Base-by-base conservation (phyloP, 2,113 vertebrate genomes). In the Tenebrosternarchus preto region DNA sequence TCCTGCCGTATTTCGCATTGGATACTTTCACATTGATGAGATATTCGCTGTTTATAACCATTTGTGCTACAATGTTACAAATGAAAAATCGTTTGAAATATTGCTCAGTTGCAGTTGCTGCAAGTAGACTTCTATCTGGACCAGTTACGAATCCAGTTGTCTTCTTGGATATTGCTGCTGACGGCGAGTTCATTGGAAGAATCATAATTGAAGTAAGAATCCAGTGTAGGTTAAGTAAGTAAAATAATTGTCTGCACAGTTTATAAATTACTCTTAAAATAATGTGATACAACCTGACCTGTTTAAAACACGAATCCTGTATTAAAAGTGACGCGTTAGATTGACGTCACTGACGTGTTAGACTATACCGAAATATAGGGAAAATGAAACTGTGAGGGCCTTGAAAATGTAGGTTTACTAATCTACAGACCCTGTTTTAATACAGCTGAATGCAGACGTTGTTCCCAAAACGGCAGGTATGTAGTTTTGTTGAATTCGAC, bases 391-490 rank as follows among this genome's bases (percentile, higher is more conserved):
- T 9, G 16, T 39, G 24, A 9, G 3, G 43, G 5, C 68, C 43
- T 11, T 53, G 46, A 27, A 9, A 15, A 50, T 50, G 3, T 15
- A 12, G 12, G 63, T 50, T 76, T 6, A 31, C 12, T 67, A 55
- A 36, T 17, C 59, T 15, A 27, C 17, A 7, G 31, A 53, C 31
- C 4, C 9, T 70, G 15, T 84, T 2, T 84, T 2, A 84, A 85
- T 85, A 46, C 88, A 98, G 97, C 87, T 99, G 71, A 94, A 95
- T 86, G 95, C 95, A 73, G 95, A 97, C 0, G 91, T 93, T 0
- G 96, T 98, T 63, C 97, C 97, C 57, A 98, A 96, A 88, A 98
- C 97, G 43, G 94, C 96, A 87, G 96, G 97, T 98, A 85, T 8
- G 17, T 12, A n/a, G n/a, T 9, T 66, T 59, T 2, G 39, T 80